These are phyloP conservation scores for Lingula anatina DNA, from an alignment of 2,888 invertebrate species.

Conservation along the genomic window DNA sequence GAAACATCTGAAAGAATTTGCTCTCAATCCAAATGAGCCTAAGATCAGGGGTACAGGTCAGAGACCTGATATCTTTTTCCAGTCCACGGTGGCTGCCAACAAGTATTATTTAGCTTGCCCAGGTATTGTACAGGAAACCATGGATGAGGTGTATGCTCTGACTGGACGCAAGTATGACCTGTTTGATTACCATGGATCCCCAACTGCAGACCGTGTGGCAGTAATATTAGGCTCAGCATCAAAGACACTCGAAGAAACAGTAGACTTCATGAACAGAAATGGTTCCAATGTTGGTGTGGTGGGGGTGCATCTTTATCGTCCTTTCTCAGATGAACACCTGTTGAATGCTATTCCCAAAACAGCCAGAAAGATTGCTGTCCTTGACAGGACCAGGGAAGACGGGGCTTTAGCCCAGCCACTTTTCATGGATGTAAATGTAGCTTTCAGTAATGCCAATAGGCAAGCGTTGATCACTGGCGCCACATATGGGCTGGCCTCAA, in stretches of 20 bases:
- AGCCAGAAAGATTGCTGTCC: constrained; percentile 14
- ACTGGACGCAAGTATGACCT: constrained; percentile 14
- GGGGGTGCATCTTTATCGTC: constrained; percentile 16
- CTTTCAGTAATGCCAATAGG: constrained; percentile 10
- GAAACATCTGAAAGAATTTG: constrained; percentile 15
- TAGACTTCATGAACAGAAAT: constrained; percentile 11
- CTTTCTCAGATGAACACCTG: constrained; percentile 19
- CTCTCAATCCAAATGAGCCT: constrained; percentile 17
- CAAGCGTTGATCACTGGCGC: constrained; percentile 14
- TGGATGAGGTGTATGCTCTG: constrained; percentile 9
- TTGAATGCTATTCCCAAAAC: constrained; percentile 11
- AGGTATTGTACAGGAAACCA: constrained; percentile 12
- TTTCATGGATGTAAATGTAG: constrained; percentile 18
- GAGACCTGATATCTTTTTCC: constrained; percentile 21
- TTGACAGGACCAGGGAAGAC: constrained; percentile 18
- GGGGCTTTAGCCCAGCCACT: constrained; percentile 17
- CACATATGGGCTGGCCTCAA: constrained; percentile 17
- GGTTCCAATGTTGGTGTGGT: constrained; percentile 19
- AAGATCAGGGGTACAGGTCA: constrained; percentile 18
- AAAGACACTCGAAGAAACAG: constrained; percentile 16
- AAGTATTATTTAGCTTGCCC: constrained; percentile 14
- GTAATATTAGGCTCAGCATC: constrained; percentile 17
- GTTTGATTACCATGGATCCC: constrained; percentile 16
- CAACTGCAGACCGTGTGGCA: constrained; percentile 13
- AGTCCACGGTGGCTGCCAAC: constrained; percentile 16